These are phyloP conservation scores for Plagodis dolabraria DNA, from an alignment of 2,888 invertebrate species.

Conservation along the genomic window DNA sequence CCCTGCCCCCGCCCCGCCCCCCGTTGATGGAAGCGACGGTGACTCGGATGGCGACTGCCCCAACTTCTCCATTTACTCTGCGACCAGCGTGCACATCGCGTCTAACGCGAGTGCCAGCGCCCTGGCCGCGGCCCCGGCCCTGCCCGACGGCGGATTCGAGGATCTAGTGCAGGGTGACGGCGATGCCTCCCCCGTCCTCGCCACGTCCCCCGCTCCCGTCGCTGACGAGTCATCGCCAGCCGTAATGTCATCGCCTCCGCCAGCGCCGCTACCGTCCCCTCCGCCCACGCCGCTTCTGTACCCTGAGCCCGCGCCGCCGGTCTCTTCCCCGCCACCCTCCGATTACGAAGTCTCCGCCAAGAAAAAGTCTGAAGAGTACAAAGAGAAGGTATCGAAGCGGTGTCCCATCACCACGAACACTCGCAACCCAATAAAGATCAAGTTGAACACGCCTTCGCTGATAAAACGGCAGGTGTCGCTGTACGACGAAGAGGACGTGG, in stretches of 20 bases:
- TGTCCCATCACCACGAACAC: conserved; percentile 70
- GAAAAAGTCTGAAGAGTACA: conserved; percentile 53
- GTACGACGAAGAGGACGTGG: conserved; percentile 81
- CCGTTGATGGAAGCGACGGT: conserved; percentile 65
- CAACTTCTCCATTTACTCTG: conserved; percentile 94
- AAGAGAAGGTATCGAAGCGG: conserved; percentile 68
- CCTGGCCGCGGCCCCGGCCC: conserved; percentile 35
- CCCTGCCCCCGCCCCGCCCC: conserved; percentile 41
- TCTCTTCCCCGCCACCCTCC: conserved; percentile 6
- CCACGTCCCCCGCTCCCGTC: conserved; percentile 20
- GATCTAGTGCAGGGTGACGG: conserved; percentile 58
- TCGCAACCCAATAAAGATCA: conserved; percentile 74
- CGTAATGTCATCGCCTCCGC: conserved; percentile 9
- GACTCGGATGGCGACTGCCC: conserved; percentile 90
- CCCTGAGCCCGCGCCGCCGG: conserved; percentile 13
- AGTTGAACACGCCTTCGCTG: conserved; percentile 74
- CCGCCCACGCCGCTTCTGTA: conserved; percentile 11
- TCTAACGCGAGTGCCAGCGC: conserved; percentile 62
- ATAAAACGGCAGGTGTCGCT: conserved; percentile 79
- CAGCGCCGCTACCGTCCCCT: conserved; percentile 22
- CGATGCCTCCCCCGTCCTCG: conserved; percentile 30
- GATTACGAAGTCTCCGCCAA: conserved; percentile 7
- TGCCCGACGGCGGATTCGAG: conserved; percentile 41
- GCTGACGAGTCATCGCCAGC: no score
- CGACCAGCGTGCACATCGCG: conserved; percentile 90